phyloP scores from a whole-genome alignment of 2,113 vertebrate species.

The Petromus typicus region DNA sequence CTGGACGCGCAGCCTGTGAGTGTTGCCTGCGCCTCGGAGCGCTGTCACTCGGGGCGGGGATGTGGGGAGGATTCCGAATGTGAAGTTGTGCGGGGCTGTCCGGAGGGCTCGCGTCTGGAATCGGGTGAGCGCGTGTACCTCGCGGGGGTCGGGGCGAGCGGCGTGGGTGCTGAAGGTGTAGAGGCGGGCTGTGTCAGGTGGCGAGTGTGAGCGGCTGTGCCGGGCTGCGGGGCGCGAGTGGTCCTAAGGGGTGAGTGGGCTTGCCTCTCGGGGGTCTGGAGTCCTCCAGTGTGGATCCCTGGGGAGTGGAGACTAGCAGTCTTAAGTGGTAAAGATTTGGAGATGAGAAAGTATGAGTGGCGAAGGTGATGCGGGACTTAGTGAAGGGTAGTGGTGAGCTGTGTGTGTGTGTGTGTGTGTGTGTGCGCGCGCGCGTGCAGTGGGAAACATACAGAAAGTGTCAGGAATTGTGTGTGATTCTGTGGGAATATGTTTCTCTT shows the following conservation, averaged over 20 bases:
- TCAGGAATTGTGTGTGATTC: not conserved
- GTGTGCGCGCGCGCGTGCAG: not conserved
- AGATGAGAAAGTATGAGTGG: not conserved
- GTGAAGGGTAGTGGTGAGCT: not conserved
- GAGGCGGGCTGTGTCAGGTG: no score
- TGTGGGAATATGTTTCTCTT: not conserved
- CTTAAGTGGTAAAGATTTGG: not conserved
- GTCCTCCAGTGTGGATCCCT: not conserved
- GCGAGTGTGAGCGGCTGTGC: not conserved
- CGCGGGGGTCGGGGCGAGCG: not conserved
- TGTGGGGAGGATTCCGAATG: not conserved
- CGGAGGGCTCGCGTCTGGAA: not conserved
- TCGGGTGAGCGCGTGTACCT: not conserved
- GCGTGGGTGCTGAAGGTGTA: no score
- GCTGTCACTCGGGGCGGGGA: slow-evolving; percentile 27
- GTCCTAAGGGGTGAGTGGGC: not conserved
- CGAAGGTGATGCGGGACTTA: not conserved
- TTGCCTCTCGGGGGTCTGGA: not conserved
- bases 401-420: not conserved
- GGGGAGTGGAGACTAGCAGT: not conserved
- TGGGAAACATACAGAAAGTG: not conserved
- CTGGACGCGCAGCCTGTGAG: slow-evolving; percentile 95
- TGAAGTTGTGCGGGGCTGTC: not conserved
- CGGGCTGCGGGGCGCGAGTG: not conserved
- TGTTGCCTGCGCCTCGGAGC: slow-evolving; percentile 63